These are phyloP conservation scores for Girardia tigrina DNA, from an alignment of 2,888 invertebrate species.

Conservation along the genomic window DNA sequence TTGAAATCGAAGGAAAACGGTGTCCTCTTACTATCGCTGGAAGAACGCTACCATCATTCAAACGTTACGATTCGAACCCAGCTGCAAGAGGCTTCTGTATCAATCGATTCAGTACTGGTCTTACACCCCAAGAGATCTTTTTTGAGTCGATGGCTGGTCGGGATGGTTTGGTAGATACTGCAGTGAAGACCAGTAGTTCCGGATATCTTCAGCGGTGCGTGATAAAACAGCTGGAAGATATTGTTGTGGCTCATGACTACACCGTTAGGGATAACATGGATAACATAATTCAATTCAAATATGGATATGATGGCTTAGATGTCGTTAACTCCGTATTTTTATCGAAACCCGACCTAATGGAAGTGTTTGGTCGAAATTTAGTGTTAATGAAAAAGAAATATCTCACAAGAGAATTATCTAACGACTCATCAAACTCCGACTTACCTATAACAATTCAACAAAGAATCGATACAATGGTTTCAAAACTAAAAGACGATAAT, in stretches of 20 bases:
- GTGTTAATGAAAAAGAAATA: background rate
- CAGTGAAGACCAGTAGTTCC: slow-evolving; percentile 93
- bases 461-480: background rate
- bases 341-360: slow-evolving; percentile 45
- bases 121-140: slow-evolving; percentile 90
- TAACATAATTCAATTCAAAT: slow-evolving; percentile 70
- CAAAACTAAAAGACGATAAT: background rate
- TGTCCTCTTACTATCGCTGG: slow-evolving; percentile 88
- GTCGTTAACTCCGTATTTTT: slow-evolving; percentile 73
- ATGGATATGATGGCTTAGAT: slow-evolving; percentile 57
- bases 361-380: background rate
- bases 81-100: slow-evolving; percentile 89
- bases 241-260: slow-evolving; percentile 67
- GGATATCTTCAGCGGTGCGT: slow-evolving; percentile 92
- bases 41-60: slow-evolving; percentile 73
- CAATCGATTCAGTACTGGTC: slow-evolving; percentile 92
- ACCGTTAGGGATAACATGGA: slow-evolving; percentile 89
- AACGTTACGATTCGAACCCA: slow-evolving; percentile 70
- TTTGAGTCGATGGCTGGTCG: slow-evolving; percentile 99
- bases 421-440: background rate
- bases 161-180: slow-evolving; percentile 96
- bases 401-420: background rate
- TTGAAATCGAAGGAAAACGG: slow-evolving; percentile 89
- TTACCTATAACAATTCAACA: background rate
- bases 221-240: slow-evolving; percentile 77